A percentile compares a stretch with the other conserved stretches of the same genome.
Evolutionary conservation across 2,797 vertebrate genomes (phyloP).

Genomic region (Sternarchorhynchus goeldii): DNA sequence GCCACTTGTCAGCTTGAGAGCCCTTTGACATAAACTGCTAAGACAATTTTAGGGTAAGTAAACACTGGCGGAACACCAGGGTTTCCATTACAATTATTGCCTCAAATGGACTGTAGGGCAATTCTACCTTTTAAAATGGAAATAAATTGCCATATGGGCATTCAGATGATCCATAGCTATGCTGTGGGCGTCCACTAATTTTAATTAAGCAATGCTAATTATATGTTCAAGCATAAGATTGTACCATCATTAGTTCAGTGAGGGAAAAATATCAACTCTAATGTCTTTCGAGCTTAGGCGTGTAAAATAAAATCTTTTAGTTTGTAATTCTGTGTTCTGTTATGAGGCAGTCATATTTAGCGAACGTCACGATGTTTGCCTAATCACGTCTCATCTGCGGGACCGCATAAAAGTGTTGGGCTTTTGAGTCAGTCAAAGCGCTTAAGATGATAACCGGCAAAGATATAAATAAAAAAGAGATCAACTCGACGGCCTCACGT

Average conservation of each 20-base stretch:
- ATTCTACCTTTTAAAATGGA: constrained; percentile 23
- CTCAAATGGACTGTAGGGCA: constrained; percentile 15
- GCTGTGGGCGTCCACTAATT: not conserved
- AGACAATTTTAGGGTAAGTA: constrained; percentile 33
- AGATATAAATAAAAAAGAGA: not conserved
- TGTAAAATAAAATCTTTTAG: too few relatives aligned
- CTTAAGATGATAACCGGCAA: not conserved
- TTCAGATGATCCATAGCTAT: not conserved
- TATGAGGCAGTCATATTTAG: not conserved
- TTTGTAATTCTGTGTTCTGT: too few relatives aligned
- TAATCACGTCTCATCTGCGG: not conserved
- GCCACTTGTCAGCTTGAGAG: constrained; percentile 14
- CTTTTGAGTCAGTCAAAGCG: too few relatives aligned
- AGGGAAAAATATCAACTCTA: too few relatives aligned
- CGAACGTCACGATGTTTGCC: not conserved
- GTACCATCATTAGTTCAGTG: too few relatives aligned
- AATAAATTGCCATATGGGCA: not conserved
- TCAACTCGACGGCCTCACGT: not conserved
- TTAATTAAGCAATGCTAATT: not conserved
- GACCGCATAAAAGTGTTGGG: not conserved
- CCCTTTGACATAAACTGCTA: constrained; percentile 30
- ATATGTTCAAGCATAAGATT: too few relatives aligned
- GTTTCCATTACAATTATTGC: constrained; percentile 43
- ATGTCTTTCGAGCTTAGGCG: too few relatives aligned
- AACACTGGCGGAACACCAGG: constrained; percentile 44